Base-by-base conservation (phyloP, 1,140 invertebrate species). In the Trichogramma pretiosum region DNA sequence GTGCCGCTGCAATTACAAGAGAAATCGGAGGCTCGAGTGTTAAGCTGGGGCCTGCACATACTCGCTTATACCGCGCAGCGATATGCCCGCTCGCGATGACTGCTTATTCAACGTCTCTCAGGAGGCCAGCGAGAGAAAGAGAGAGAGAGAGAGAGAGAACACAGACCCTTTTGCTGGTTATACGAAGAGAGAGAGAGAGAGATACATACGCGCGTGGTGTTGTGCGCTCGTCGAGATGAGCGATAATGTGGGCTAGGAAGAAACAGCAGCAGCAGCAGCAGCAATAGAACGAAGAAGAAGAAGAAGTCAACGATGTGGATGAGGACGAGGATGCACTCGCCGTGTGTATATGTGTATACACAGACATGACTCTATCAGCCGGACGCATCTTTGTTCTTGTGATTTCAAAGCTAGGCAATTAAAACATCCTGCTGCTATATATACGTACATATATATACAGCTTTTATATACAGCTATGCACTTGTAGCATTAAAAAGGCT, bases 1-100 rank as follows among this genome's bases (percentile, higher is more conserved):
- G 64, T 62, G 63, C 61, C 58, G 52, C 46, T 21, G 63, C 56
- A 61, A 64, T 65, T 64, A 46, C 38, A 63, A 65, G 57, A 63
- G 48, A 47, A 47, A 26, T 14, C 9, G 24, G 24, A 28, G 24
- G 24, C 24, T 11, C 24, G 24, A 28, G 24, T 28, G n/a, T n/a
- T n/a, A n/a, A n/a, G n/a, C n/a, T n/a, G n/a, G n/a, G n/a, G n/a
- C n/a, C n/a, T n/a, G n/a, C n/a, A n/a, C n/a, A n/a, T n/a, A n/a
- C n/a, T n/a, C n/a, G n/a, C n/a, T n/a, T n/a, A n/a, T n/a, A n/a
- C n/a, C n/a, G n/a, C n/a, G n/a, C n/a, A n/a, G n/a, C n/a, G n/a
- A n/a, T n/a, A n/a, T n/a, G n/a, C n/a, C n/a, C n/a, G n/a, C 14
- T 9, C 36, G n/a, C 37, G 24, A 33, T 47, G 48, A 47, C 33